Evolutionary conservation across 2,113 vertebrate genomes (phyloP).

Genomic region (Varanus salvator): DNA sequence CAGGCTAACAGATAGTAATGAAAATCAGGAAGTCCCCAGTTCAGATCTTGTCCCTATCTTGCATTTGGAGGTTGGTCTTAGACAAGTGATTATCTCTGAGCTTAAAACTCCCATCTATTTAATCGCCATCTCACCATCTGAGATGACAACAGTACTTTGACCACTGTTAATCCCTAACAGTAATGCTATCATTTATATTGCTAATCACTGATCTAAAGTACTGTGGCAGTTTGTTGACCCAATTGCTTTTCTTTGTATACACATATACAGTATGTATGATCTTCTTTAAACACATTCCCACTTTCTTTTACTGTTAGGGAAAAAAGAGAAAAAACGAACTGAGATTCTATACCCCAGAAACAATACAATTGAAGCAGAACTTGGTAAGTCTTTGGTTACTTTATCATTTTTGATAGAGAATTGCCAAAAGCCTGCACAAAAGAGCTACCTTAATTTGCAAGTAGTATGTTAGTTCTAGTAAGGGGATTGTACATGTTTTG

Average conservation of each 20-base stretch:
- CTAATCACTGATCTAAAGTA: not conserved
- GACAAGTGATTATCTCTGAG: not conserved
- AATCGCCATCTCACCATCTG: no score
- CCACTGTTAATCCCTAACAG: not conserved
- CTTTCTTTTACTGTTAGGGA: not conserved
- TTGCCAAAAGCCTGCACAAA: not conserved
- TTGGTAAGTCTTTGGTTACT: conserved; percentile 74
- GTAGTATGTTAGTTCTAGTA: not conserved
- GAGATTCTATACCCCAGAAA: conserved; percentile 75
- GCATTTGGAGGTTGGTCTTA: not conserved
- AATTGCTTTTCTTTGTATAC: not conserved
- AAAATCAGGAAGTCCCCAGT: not conserved
- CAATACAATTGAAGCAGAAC: conserved; percentile 67
- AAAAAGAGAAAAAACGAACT: conserved; percentile 41
- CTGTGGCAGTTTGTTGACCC: not conserved
- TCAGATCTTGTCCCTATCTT: not conserved
- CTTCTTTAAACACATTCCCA: not conserved
- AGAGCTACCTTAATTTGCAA: not conserved
- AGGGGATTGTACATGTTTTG: not conserved
- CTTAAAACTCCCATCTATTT: not conserved
- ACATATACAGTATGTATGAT: not conserved
- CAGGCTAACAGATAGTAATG: not conserved
- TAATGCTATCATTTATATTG: not conserved
- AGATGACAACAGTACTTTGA: not conserved
- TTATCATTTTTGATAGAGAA: not conserved